phyloP scores from a whole-genome alignment of 2,113 vertebrate genomes.

The Oreochromis niloticus region DNA sequence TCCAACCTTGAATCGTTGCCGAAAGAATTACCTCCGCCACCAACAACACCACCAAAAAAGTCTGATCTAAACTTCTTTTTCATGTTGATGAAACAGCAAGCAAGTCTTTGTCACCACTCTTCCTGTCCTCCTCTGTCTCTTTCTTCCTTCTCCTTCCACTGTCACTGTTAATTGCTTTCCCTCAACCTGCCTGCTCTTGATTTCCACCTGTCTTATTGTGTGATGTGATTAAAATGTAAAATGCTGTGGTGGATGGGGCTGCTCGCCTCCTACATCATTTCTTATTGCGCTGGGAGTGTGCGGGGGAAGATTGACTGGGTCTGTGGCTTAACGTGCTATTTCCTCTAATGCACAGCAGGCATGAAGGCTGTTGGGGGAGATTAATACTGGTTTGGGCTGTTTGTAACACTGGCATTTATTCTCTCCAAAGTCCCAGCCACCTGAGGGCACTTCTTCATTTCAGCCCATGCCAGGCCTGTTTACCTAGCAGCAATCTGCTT shows the following conservation, averaged over 20 bases:
- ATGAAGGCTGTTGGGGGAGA: conserved; percentile 65
- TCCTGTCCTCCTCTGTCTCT: background rate
- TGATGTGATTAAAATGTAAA: conserved; percentile 73
- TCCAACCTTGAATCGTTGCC: conserved; percentile 4
- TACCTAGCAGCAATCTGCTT: conserved; percentile 31
- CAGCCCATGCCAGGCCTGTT: conserved; percentile 21
- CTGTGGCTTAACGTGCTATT: conserved; percentile 56
- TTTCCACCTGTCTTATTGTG: conserved; percentile 62
- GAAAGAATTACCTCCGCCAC: background rate
- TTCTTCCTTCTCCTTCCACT: background rate
- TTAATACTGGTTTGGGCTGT: conserved; percentile 68
- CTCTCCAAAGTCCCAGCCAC: conserved; percentile 58
- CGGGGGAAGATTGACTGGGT: conserved; percentile 59
- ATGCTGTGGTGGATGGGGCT: conserved; percentile 28
- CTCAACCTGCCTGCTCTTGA: conserved; percentile 34
- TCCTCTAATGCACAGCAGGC: conserved; percentile 61
- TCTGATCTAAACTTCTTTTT: background rate
- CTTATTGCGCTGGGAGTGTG: conserved; percentile 53
- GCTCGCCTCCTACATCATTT: conserved; percentile 57
- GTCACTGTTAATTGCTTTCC: conserved; percentile 44
- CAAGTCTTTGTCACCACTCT: background rate
- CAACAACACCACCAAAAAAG: background rate
- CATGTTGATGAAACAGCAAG: background rate
- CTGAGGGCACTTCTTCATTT: conserved; percentile 50
- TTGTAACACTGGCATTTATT: conserved; percentile 71